A percentile compares a stretch with the other conserved stretches of the same genome.
phyloP scores from a whole-genome alignment of 2,113 vertebrate genomes.

The Cairina moschata region DNA sequence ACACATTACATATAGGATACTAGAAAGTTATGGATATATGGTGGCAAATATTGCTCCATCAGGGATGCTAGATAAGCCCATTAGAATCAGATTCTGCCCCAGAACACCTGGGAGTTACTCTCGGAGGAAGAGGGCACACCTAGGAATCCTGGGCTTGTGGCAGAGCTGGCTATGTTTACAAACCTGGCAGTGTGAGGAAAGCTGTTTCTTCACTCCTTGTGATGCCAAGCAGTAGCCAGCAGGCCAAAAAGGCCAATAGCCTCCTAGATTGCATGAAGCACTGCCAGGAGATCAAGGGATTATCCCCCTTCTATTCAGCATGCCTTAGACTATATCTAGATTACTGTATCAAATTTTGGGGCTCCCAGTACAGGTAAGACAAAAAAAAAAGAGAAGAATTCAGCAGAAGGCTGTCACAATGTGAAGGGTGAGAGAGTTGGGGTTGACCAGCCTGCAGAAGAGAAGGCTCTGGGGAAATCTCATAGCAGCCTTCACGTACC shows the following conservation, averaged over 20 bases:
- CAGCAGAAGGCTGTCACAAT: background rate
- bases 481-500: background rate
- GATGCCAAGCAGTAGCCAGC: background rate
- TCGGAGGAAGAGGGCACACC: background rate
- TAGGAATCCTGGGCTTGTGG: background rate
- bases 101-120: background rate
- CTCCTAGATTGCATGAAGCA: background rate
- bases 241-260: background rate
- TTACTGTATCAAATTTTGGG: background rate
- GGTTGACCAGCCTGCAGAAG: background rate
- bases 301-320: background rate
- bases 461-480: background rate
- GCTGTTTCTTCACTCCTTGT: background rate
- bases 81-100: background rate
- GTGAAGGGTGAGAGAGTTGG: background rate
- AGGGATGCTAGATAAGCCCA: background rate
- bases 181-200: background rate
- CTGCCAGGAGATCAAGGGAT: background rate
- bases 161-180: background rate
- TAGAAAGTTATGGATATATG: background rate
- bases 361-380: background rate
- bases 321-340: background rate
- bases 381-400: background rate
- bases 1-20: background rate
- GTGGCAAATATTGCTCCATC: background rate